Base-by-base conservation (phyloP, 1,140 invertebrate species). In the Bombus breviceps region DNA sequence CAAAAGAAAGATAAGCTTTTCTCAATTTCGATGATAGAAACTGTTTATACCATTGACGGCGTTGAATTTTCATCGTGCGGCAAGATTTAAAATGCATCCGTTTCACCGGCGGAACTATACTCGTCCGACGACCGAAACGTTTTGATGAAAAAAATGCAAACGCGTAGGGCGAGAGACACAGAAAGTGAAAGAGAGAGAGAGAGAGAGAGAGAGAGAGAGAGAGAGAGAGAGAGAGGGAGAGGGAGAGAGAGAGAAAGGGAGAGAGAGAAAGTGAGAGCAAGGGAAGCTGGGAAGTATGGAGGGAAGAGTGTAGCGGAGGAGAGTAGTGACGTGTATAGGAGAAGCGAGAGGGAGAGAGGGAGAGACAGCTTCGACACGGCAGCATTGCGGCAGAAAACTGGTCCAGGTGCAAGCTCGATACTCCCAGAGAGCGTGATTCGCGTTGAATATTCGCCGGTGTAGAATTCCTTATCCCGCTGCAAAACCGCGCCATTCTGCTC, bases 101-200 rank as follows among this genome's bases (percentile, higher is more conserved):
- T 53, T 80, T 79, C 86, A 53, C 57, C 71, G 68, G 34, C 69
- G 82, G 68, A 80, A 78, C 78, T 80, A 68, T 64, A 73, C 88
- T 87, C 81, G 81, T 77, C 57, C 72, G 85, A 39, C 59, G 39
- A 76, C 69, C 69, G 77, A 89, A 90, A 90, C 86, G 88, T 87
- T 90, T 90, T 88, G 86, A 90, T 90, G 86, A 90, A 90, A 90
- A 89, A 90, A 90, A 87, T 89, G 82, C 82, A 90, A 90, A 90
- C 86, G 86, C 81, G 64, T 69, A 64, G 75, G 82, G 64, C 25
- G n/a, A 57, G 81, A 79, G 75, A 64, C 34, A 41, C 34, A 59
- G 47, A 72, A n/a, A 39, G 5, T 28, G n/a, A 37, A 15, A 66
- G 25, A 41, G 22, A 12, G 37, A 71, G 69, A 39, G 69, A 41